Evolutionary conservation across 1,140 invertebrate genomes (phyloP).

Genomic region (Neodiprion pinetum): DNA sequence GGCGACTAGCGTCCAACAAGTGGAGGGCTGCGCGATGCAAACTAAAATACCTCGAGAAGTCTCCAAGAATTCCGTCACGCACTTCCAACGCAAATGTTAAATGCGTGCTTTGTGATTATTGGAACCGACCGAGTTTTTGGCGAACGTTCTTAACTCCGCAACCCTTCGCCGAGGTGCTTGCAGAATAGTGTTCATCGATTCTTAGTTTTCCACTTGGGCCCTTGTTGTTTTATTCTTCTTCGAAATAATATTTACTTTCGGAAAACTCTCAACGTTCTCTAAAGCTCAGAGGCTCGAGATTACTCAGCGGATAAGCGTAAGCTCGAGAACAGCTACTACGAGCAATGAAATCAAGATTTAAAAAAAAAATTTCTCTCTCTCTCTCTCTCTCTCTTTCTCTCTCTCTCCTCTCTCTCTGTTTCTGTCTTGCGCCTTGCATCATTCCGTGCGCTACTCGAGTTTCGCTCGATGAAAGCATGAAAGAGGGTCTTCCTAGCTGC

Average conservation of each 20-base stretch:
- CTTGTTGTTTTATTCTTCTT: neutral
- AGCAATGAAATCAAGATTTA: neutral
- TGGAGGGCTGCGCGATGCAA: constrained; percentile 40
- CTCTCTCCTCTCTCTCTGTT: neutral
- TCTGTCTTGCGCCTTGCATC: too few species aligned
- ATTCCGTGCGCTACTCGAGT: too few species aligned
- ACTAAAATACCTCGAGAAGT: too few species aligned
- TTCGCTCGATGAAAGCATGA: too few species aligned
- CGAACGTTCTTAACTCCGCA: neutral
- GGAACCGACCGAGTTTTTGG: constrained; percentile 21
- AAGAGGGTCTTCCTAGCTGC: too few species aligned
- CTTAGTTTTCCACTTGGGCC: too few species aligned
- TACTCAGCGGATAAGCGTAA: neutral
- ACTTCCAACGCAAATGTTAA: too few species aligned
- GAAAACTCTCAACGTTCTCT: neutral
- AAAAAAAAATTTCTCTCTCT: neutral
- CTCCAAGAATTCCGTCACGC: too few species aligned
- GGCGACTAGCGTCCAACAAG: constrained; percentile 56
- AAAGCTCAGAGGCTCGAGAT: neutral
- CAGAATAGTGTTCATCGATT: too few species aligned
- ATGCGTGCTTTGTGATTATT: constrained; percentile 20
- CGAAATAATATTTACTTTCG: neutral
- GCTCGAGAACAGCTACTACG: neutral
- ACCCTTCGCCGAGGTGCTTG: too few species aligned
- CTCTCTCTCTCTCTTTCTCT: neutral